Evolutionary conservation across 2,888 invertebrate genomes (phyloP), one percentile per base, ranked within the genome.

Genomic region (Cantharis flavilabris): DNA sequence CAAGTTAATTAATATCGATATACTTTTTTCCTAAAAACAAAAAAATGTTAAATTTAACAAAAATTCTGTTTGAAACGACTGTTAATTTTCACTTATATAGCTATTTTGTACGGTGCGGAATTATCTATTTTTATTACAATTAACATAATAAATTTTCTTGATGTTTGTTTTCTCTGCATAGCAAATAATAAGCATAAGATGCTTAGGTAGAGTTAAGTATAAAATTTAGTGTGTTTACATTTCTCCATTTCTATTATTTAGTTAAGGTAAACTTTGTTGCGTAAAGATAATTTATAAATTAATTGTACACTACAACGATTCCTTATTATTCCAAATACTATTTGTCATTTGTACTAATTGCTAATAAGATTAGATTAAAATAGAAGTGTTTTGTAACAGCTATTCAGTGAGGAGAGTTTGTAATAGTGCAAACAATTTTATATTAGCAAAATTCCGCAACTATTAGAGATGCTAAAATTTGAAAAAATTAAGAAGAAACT

Each of bases 141-240:
- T 49, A 49, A n/a, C 49, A 49, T 23, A 67, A 67, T 23, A 67
- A 23, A 67, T 67, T 23, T 20, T 23, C 65, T 67, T 23, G 13
- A 23, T 67, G 65, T 67, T 67, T 67, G 65, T 67, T 67, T 67
- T 67, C 65, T 67, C 65, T 67, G 26, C 26, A 67, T 23, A n/a
- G 26, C 65, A 67, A 67, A 67, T 67, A 67, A 67, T 26, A 67
- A 67, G 65, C 65, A 67, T 67, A 67, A 67, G 65, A 67, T 67
- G 65, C 65, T 67, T 67, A 67, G 20, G 65, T 23, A 26, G 23
- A 26, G 65, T 20, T 67, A 67, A 67, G 65, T 67, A 26, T 67
- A 67, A 67, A 67, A 67, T 67, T 67, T 67, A 67, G 23, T 67
- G 14, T 26, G 65, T 67, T 67, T 20, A 26, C 65, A 67, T 23